Percentiles rank a stretch among this genome's conserved stretches.
Conservation (phyloP, 2,888 invertebrate species). For the Apamea anceps region DNA sequence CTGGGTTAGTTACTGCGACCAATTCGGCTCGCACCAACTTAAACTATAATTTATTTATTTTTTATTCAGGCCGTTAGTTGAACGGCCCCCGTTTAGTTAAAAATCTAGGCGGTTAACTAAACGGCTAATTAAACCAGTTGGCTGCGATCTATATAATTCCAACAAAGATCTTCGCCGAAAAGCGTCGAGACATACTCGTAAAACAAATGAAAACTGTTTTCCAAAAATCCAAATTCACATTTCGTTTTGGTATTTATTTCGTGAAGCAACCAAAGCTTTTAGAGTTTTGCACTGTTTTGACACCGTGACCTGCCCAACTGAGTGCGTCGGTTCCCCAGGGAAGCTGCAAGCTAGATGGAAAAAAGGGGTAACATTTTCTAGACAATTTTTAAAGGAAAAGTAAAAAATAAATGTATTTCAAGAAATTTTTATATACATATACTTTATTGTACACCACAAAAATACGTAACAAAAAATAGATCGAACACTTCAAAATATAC, state of each 20-base stretch:
- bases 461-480: too few species aligned
- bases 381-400: not conserved
- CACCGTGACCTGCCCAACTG: constrained; percentile 16
- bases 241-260: constrained; percentile 33
- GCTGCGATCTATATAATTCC: not conserved
- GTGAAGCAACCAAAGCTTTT: constrained; percentile 33
- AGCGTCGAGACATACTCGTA: not conserved
- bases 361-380: not conserved
- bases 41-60: too few species aligned
- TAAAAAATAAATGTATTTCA: too few species aligned
- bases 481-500: too few species aligned
- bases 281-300: constrained; percentile 31
- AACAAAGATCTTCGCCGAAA: constrained; percentile 3
- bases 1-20: too few species aligned
- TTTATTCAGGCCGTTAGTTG: too few species aligned
- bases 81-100: too few species aligned
- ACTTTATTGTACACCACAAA: too few species aligned
- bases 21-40: too few species aligned
- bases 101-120: too few species aligned
- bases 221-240: not conserved
- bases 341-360: not conserved
- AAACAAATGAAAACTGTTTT: constrained; percentile 29
- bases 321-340: constrained; percentile 2
- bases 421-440: too few species aligned
- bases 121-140: too few species aligned